A percentile compares a stretch with the other conserved stretches of the same genome.
These are phyloP conservation scores for Drosophila sp. DNA, from an alignment of 1,140 invertebrate species.

Conservation along the genomic window DNA sequence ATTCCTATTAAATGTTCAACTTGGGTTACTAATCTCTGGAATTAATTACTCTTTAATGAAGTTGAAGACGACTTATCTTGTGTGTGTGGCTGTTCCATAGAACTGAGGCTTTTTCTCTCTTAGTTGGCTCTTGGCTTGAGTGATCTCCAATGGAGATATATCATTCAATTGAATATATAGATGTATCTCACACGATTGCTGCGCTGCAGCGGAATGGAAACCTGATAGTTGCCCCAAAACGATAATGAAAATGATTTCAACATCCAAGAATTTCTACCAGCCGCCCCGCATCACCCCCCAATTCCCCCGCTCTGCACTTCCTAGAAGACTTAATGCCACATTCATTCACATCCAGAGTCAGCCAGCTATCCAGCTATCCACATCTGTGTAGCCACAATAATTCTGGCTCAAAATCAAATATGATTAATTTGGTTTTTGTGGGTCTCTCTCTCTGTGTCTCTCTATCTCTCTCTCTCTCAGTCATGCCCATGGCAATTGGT, in stretches of 20 bases:
- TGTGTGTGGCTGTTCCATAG: not conserved
- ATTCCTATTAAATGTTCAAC: no score
- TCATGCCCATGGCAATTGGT: constrained; percentile 73
- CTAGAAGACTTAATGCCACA: constrained; percentile 22
- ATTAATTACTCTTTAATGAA: no score
- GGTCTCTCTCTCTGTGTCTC: constrained; percentile 30
- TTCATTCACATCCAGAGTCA: constrained; percentile 12
- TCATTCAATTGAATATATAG: not conserved
- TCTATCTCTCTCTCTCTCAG: constrained; percentile 27
- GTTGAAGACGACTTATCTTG: no score
- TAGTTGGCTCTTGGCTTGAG: no score
- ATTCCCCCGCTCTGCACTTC: constrained; percentile 11
- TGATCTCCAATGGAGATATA: not conserved
- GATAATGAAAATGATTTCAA: constrained; percentile 19
- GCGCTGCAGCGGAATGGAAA: not conserved
- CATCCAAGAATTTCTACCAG: not conserved
- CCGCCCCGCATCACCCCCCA: not conserved
- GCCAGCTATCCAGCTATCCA: constrained; percentile 1
- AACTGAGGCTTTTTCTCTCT: not conserved
- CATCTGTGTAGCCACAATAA: constrained; percentile 51
- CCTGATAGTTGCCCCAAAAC: constrained; percentile 3
- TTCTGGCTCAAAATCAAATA: constrained; percentile 64
- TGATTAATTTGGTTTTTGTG: constrained; percentile 71
- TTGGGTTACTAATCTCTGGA: no score
- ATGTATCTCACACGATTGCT: not conserved